phyloP scores from a whole-genome alignment of 2,797 vertebrate genomes.

The Enoplosus armatus region DNA sequence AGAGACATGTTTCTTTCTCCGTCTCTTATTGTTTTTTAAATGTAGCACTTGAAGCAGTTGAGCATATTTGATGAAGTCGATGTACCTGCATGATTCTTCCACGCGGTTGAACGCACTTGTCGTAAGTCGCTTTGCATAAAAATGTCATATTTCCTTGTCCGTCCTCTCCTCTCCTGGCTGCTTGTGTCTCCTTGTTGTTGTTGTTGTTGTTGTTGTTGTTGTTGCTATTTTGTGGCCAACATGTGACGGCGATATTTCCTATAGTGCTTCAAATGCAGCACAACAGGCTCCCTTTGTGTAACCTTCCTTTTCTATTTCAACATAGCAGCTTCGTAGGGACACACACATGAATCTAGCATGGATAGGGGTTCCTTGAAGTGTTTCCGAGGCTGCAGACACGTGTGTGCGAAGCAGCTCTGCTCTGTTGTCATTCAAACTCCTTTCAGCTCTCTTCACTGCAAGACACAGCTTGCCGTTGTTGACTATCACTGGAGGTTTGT shows the following conservation, averaged over 20 bases:
- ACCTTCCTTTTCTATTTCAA: slow-evolving; percentile 2
- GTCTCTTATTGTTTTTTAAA: too few relatives aligned
- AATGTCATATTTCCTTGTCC: too few relatives aligned
- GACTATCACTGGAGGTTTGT: slow-evolving; percentile 50
- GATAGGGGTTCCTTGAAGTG: slow-evolving; percentile 52
- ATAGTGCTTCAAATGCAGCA: slow-evolving; percentile 17
- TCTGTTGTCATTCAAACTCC: slow-evolving; percentile 40
- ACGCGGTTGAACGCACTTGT: too few relatives aligned
- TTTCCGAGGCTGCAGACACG: slow-evolving; percentile 70
- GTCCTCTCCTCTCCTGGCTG: not conserved
- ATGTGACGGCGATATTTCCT: slow-evolving; percentile 24
- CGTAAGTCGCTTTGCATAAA: too few relatives aligned
- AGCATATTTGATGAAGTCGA: too few relatives aligned
- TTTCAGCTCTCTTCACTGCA: slow-evolving; percentile 55
- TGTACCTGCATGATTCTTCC: too few relatives aligned
- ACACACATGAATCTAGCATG: slow-evolving; percentile 44
- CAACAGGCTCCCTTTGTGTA: slow-evolving; percentile 7
- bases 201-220: too few relatives aligned
- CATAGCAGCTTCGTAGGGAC: slow-evolving; percentile 34
- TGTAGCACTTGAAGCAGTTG: too few relatives aligned
- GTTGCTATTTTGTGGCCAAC: slow-evolving; percentile 1
- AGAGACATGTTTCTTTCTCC: too few relatives aligned
- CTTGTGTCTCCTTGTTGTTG: slow-evolving; percentile 6
- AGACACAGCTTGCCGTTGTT: slow-evolving; percentile 75
- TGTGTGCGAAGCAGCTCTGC: slow-evolving; percentile 60